Evolutionary conservation across 2,888 invertebrate species (phyloP).

Genomic region (Caenorhabditis sinica): DNA sequence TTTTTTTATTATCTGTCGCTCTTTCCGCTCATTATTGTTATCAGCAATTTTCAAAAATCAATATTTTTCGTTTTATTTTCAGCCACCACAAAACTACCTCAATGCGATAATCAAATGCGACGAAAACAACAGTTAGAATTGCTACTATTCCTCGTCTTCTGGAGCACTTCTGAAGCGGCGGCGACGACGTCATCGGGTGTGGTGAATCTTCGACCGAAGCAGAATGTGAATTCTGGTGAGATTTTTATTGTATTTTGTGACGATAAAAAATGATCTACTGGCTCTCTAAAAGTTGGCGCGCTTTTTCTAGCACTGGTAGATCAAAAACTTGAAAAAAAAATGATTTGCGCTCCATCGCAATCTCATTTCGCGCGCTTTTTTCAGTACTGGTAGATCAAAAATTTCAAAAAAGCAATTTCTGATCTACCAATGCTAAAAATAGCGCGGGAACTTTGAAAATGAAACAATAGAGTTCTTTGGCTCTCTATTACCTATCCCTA

Average conservation of each 20-base stretch:
- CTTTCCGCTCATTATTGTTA: conserved; percentile 8
- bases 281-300: too few relatives aligned
- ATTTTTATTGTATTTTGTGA: conserved; percentile 8
- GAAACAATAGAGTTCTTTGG: conserved; percentile 47
- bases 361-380: too few relatives aligned
- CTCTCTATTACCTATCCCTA: not conserved
- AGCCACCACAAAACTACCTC: conserved; percentile 43
- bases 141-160: conserved; percentile 23
- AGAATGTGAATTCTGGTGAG: conserved; percentile 58
- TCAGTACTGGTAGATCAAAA: too few relatives aligned
- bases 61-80: conserved; percentile 6
- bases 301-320: too few relatives aligned
- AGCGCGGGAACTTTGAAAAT: conserved; percentile 22
- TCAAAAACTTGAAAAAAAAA: too few relatives aligned
- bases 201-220: conserved; percentile 54
- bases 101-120: conserved; percentile 61
- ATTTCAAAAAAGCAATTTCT: too few relatives aligned
- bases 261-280: too few relatives aligned
- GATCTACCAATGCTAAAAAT: too few relatives aligned
- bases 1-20: not conserved
- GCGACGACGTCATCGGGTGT: conserved; percentile 21
- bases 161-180: conserved; percentile 6
- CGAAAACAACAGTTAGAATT: conserved; percentile 1
- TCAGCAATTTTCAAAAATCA: not conserved
- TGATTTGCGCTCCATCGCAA: too few relatives aligned